Conservation (phyloP, 2,888 invertebrate species). For the Anthoptus insignis region DNA sequence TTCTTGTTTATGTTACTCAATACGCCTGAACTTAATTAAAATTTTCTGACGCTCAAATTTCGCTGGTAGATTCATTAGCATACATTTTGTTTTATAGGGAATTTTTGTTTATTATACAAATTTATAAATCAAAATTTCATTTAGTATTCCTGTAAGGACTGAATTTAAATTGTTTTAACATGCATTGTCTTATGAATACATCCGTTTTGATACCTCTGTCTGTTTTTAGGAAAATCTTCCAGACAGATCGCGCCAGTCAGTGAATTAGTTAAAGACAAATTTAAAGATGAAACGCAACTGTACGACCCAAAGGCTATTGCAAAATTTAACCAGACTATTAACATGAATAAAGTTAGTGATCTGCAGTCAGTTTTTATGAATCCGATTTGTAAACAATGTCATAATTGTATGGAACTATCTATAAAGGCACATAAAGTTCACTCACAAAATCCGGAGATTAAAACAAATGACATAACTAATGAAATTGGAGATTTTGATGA, state of each 20-base stretch:
- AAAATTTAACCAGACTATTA: constrained; percentile 53
- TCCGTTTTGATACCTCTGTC: neutral
- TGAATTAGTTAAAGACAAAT: neutral
- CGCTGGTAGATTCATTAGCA: constrained; percentile 24
- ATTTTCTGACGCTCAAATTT: constrained; percentile 34
- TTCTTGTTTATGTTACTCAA: constrained; percentile 46
- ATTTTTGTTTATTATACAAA: neutral
- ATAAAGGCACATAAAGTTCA: constrained; percentile 56
- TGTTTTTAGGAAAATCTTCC: constrained; percentile 39
- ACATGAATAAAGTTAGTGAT: constrained; percentile 51
- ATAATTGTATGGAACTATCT: constrained; percentile 64
- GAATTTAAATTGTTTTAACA: neutral
- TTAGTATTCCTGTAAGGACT: neutral
- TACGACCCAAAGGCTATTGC: constrained; percentile 49
- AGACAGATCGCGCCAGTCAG: neutral
- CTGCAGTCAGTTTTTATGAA: constrained; percentile 59
- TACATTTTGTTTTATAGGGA: constrained; percentile 25
- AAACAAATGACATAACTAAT: constrained; percentile 52
- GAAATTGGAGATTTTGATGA: constrained; percentile 50
- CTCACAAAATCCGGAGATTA: constrained; percentile 43
- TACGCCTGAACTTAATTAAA: constrained; percentile 40
- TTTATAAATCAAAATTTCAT: neutral
- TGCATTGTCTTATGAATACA: neutral
- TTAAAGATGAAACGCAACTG: neutral
- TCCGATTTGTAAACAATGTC: constrained; percentile 58